Evolutionary conservation across 1,140 invertebrate genomes (phyloP), one percentile per base, ranked within the genome.

Genomic region (Halesus radiatus): DNA sequence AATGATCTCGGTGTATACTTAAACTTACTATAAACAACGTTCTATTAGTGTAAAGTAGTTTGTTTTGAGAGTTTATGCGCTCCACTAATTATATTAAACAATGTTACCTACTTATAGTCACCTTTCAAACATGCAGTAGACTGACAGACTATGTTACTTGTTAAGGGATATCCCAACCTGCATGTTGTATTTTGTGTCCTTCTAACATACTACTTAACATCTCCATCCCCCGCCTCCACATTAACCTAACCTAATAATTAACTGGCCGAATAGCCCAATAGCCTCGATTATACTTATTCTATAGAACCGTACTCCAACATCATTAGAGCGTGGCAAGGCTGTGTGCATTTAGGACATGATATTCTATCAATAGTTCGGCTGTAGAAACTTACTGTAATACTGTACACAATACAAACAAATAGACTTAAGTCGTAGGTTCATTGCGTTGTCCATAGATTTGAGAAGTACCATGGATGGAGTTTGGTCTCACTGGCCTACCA

Each of bases 271-370:
- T 45, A 45, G 37, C 37, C 37, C 8, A 45, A 45, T 45, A 45
- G 37, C 37, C 37, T 13, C 1, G 1, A 1, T 13, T 45, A 45
- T 7, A 8, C 37, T 45, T 45, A 13, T 13, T 45, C 37, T 45
- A 45, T 10, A 45, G 37, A 45, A 13, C 37, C 37, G 37, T 45
- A 45, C 37, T 45, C 37, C 37, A 79, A 26, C 20, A 72, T 68
- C 23, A 87, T 88, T 90, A 89, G 90, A 92, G 91, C 91, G 91
- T 92, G 91, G 91, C 91, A 91, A 92, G 91, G 91, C 91, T 92
- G 91, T 92, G 91, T 91, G 89, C 90, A 91, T 90, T 90, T 88
- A 90, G 89, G 89, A 90, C 89, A 89, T 89, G 88, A 83, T 83
- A 64, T 79, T 81, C 68, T 76, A 76, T 75, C 22, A 74, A 83